These are phyloP conservation scores for Oriolus oriolus DNA, from an alignment of 2,113 vertebrate genomes.

Conservation along the genomic window DNA sequence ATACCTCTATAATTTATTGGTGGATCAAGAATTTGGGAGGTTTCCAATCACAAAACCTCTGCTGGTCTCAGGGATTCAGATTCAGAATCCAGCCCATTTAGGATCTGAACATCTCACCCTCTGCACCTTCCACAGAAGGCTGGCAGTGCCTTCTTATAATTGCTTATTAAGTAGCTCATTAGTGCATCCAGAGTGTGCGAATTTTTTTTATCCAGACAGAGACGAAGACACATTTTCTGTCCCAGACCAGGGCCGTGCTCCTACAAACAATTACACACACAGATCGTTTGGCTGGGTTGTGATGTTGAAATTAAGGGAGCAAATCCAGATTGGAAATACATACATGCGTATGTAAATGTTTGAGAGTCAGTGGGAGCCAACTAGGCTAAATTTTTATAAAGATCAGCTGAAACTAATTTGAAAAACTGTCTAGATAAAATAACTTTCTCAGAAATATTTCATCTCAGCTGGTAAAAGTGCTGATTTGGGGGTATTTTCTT, in stretches of 20 bases:
- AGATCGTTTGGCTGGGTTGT: not conserved
- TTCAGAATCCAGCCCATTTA: not conserved
- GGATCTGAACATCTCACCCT: not conserved
- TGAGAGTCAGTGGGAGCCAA: not conserved
- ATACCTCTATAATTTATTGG: not conserved
- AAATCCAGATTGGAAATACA: not conserved
- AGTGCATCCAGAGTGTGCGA: not conserved
- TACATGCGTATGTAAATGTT: not conserved
- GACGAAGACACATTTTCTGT: not conserved
- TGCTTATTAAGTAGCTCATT: not conserved
- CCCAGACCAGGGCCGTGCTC: not conserved
- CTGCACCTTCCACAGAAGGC: not conserved
- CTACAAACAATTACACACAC: not conserved
- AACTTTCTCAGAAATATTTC: not conserved
- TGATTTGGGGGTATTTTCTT: not conserved
- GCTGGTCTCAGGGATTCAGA: not conserved
- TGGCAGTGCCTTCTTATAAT: not conserved
- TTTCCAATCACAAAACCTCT: not conserved
- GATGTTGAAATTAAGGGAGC: not conserved
- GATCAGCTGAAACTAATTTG: not conserved
- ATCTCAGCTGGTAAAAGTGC: constrained; percentile 21
- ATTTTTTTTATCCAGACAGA: not conserved
- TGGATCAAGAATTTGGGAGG: not conserved
- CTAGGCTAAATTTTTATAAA: not conserved
- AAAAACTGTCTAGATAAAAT: not conserved